phyloP scores from a whole-genome alignment of 1,140 invertebrate species.

The Panonychus citri region DNA sequence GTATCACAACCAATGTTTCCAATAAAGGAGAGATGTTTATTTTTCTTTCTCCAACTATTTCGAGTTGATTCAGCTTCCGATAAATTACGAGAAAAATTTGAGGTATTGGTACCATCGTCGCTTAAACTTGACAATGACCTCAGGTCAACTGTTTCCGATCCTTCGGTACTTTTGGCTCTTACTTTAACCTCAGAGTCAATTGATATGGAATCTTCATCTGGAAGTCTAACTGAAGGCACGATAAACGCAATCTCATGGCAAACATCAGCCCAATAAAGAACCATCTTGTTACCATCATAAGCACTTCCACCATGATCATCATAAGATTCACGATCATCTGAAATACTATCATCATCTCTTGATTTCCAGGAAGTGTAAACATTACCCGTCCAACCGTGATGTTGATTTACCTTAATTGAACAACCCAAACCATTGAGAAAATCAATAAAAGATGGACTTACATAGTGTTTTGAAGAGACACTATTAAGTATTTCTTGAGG shows the following conservation, averaged over 20 bases:
- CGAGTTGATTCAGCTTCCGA: not conserved
- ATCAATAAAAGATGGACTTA: constrained; percentile 48
- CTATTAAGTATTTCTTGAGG: constrained; percentile 58
- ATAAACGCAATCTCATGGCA: constrained; percentile 81
- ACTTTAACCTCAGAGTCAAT: not conserved
- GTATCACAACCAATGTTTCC: constrained; percentile 20
- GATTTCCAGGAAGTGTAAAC: constrained; percentile 46
- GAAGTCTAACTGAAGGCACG: constrained; percentile 39
- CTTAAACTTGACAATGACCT: constrained; percentile 3
- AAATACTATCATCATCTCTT: not conserved
- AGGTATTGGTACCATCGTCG: not conserved
- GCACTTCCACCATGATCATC: constrained; percentile 33
- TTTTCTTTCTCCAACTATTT: not conserved
- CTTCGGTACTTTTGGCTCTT: not conserved
- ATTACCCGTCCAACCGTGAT: constrained; percentile 75
- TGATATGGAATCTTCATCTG: constrained; percentile 4
- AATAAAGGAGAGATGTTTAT: constrained; percentile 2
- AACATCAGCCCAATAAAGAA: constrained; percentile 90
- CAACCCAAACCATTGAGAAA: constrained; percentile 60
- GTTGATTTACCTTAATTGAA: constrained; percentile 51
- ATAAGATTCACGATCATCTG: constrained; percentile 5
- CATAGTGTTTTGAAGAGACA: constrained; percentile 33
- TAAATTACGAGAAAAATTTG: not conserved
- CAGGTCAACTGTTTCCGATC: not conserved
- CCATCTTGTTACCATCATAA: constrained; percentile 43